Conservation (phyloP, 2,888 invertebrate species). For the Alentia gelatinosa region DNA sequence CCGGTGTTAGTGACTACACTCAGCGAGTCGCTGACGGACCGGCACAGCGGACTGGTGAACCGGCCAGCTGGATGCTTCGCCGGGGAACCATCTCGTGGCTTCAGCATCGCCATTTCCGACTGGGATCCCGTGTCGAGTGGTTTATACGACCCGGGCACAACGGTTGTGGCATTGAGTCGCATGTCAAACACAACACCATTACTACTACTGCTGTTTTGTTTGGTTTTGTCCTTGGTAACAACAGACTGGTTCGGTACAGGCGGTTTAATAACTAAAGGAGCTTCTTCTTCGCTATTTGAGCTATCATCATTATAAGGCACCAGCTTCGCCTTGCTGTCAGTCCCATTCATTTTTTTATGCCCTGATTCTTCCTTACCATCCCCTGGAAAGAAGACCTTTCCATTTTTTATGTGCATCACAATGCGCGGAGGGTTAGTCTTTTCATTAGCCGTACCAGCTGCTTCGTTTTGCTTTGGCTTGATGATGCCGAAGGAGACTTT, state of each 20-base stretch:
- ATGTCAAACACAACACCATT: conserved; percentile 68
- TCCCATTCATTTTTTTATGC: conserved; percentile 68
- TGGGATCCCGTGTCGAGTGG: conserved; percentile 52
- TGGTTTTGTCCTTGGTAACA: not conserved
- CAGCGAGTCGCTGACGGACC: conserved; percentile 35
- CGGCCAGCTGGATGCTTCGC: not conserved
- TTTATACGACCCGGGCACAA: conserved; percentile 70
- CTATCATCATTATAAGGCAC: conserved; percentile 79
- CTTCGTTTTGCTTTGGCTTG: not conserved
- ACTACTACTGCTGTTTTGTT: not conserved
- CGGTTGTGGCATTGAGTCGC: conserved; percentile 72
- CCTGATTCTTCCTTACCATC: not conserved
- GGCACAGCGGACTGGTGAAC: conserved; percentile 45
- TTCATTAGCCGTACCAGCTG: not conserved
- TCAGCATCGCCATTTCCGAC: not conserved
- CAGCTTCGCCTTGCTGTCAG: conserved; percentile 60
- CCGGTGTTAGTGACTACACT: conserved; percentile 20
- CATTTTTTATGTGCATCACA: conserved; percentile 79
- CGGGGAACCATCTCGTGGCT: not conserved
- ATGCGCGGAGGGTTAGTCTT: conserved; percentile 66
- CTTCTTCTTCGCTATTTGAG: conserved; percentile 46
- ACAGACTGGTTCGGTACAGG: not conserved
- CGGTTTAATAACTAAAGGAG: not conserved
- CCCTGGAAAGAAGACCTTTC: conserved; percentile 69
- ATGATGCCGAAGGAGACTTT: conserved; percentile 73